Percentiles rank a stretch among this genome's conserved stretches.
These are phyloP conservation scores for Dasyurus viverrinus DNA, from an alignment of 2,113 vertebrate species.

Conservation along the genomic window DNA sequence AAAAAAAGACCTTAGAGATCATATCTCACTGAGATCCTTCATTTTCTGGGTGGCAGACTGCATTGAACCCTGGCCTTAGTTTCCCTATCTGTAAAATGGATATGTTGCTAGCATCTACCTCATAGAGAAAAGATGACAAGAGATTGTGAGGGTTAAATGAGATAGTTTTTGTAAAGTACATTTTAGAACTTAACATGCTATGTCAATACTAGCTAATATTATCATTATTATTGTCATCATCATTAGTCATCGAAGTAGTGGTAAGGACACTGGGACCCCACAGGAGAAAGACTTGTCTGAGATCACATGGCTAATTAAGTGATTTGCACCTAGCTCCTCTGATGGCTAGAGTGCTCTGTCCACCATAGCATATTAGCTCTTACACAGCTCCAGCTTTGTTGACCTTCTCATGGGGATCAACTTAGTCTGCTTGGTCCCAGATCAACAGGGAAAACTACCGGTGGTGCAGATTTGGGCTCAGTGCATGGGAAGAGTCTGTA, in stretches of 20 bases:
- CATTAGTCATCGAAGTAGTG: background rate
- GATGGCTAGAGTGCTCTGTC: background rate
- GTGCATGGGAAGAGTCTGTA: background rate
- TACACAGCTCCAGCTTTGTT: background rate
- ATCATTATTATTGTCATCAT: background rate
- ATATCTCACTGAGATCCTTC: background rate
- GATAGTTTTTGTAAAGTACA: background rate
- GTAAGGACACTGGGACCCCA: background rate
- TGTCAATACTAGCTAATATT: background rate
- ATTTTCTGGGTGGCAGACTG: background rate
- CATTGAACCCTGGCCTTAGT: background rate
- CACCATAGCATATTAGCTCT: background rate
- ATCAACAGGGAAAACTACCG: background rate
- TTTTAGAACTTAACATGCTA: background rate
- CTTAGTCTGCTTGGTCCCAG: background rate
- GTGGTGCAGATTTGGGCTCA: background rate
- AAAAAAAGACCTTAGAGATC: background rate
- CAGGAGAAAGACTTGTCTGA: background rate
- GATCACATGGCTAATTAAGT: background rate
- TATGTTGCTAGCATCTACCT: background rate
- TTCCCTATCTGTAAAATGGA: background rate
- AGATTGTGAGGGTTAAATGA: background rate
- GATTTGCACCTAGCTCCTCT: background rate
- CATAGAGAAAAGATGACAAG: background rate
- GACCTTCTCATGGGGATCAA: background rate